Evolutionary conservation across 2,113 vertebrate genomes (phyloP).

Genomic region (Heterotilapia buettikoferi): DNA sequence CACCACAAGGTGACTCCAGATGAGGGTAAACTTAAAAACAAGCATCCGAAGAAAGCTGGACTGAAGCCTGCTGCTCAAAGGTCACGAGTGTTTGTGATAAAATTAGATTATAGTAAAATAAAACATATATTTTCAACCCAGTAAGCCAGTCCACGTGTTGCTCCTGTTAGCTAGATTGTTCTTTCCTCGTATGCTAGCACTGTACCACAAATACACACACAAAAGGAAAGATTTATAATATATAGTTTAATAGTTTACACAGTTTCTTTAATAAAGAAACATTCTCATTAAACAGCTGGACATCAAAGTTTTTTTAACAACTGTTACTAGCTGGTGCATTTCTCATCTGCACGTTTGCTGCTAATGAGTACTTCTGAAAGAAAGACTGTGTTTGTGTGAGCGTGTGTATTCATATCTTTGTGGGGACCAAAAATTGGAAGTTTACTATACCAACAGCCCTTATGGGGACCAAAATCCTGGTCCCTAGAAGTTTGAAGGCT

Average conservation of each 20-base stretch:
- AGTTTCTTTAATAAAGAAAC: background rate
- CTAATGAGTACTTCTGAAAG: background rate
- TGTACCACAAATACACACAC: background rate
- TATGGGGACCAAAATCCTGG: background rate
- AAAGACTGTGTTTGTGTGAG: background rate
- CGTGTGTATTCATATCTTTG: accelerated
- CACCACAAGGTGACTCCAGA: background rate
- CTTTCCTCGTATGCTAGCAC: background rate
- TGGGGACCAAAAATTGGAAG: background rate
- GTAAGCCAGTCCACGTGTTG: background rate
- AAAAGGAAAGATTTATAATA: background rate
- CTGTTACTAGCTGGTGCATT: background rate
- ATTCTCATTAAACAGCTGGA: background rate
- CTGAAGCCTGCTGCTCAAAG: background rate
- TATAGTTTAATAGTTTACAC: background rate
- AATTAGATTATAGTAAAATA: background rate
- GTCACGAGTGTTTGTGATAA: background rate
- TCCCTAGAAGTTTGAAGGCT: background rate
- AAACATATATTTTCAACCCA: background rate
- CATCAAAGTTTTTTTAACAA: background rate
- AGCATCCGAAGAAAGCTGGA: background rate
- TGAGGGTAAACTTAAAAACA: background rate
- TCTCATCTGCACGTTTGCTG: background rate
- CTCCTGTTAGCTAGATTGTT: background rate
- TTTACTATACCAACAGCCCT: background rate